Base-by-base conservation (phyloP, 2,888 invertebrate species). In the Archips xylosteana region DNA sequence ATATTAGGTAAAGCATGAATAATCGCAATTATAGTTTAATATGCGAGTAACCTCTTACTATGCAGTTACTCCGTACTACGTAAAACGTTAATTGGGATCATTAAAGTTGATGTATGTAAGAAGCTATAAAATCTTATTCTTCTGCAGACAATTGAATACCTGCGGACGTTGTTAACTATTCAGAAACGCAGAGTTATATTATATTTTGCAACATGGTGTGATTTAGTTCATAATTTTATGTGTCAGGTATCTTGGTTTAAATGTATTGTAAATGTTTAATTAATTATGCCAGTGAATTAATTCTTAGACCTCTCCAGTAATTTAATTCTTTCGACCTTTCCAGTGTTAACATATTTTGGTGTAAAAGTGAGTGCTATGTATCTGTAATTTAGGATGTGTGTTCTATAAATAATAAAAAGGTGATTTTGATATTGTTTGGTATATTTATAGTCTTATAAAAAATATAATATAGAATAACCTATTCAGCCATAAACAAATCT, bases 101-200 rank as follows among this genome's bases (percentile, higher is more conserved):
- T 65, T 49, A 15, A 64, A 5, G n/a, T 36, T 36, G n/a, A 15
- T 36, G 60, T 34, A 13, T 39, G 60, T 60, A 36, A n/a, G 39
- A 60, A 60, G 39, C n/a, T 39, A 39, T 60, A 39, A n/a, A 61
- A 57, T 57, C 6, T 6, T 57, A 49, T 49, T 42, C 42, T 62
- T 65, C 65, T 51, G 15, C 15, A 10, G 63, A 68, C 68, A 68
- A 68, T 73, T 68, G 68, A 64, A 70, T 57, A 57, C 57, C 12
- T 57, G 15, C 32, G 57, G 57, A 12, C 57, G 51, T 57, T 10
- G 32, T 32, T 57, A 57, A 23, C 57, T 2, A 45, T 39, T 39
- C 39, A 39, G 39, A 39, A 39, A 39, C 5, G 39, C 39, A 36
- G 1, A 36, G 2, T 10, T 45, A 12, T 12, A 45, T 10, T 45